Evolutionary conservation across 2,888 invertebrate genomes (phyloP), one percentile per base, ranked within the genome.

Genomic region (Phyllotreta striolata): DNA sequence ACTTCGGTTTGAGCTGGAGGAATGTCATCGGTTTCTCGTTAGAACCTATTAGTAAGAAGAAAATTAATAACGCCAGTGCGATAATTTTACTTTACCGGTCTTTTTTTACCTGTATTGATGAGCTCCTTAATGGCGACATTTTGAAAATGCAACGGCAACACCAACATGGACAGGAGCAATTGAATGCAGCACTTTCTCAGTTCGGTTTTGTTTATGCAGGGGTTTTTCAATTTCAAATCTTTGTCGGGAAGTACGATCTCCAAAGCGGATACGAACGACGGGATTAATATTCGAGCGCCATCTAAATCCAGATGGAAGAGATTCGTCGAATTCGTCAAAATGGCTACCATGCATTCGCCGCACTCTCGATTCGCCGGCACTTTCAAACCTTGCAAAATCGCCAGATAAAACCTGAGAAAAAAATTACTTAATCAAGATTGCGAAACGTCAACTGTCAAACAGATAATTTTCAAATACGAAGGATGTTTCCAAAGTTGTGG

Each of bases 81-180:
- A 43, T 6, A n/a, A n/a, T n/a, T n/a, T n/a, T n/a, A n/a, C n/a
- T n/a, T n/a, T n/a, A n/a, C n/a, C n/a, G n/a, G n/a, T n/a, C n/a
- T 12, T 47, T 62, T 9, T 34, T 67, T 66, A 75, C 76, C 74
- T 55, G 86, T 84, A 14, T 86, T 87, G 5, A 86, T 86, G 60
- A 92, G 84, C 79, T 91, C 91, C 1, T 90, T 89, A 43, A 92
- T 91, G 3, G 87, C 84, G 65, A 91, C 81, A 66, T 88, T 89
- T 79, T 88, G 92, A 79, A 96, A 98, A 83, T 98, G 97, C 63
- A 97, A 86, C 0, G 99, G 98, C 76, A 98, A 86, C 12, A 94
- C 91, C 66, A 98, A 85, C 81, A 98, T 88, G 1, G 98, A 98
- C 70, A 97, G 82, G 14, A 99, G 84, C 57, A 97, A 86, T 76